phyloP scores from a whole-genome alignment of 1,140 invertebrate genomes.

The Protaetia brevitarsis region DNA sequence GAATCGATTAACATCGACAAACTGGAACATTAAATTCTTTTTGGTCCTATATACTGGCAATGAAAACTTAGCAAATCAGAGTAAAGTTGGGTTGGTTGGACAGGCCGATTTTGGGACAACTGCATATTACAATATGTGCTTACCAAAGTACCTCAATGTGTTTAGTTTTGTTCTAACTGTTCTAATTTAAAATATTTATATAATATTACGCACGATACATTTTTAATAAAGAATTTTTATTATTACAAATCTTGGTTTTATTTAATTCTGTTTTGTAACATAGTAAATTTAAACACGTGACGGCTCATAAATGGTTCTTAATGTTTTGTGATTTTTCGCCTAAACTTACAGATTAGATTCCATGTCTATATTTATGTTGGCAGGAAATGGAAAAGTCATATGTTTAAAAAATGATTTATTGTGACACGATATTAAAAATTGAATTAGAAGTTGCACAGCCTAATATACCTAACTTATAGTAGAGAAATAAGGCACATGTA shows the following conservation, averaged over 20 bases:
- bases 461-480: slow-evolving; percentile 28
- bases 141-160: slow-evolving; percentile 69
- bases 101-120: slow-evolving; percentile 85
- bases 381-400: neutral
- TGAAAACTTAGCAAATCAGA: slow-evolving; percentile 68
- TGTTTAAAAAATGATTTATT: neutral
- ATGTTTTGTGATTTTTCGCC: too few species aligned
- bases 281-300: neutral
- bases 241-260: neutral
- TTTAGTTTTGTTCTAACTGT: slow-evolving; percentile 44
- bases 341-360: too few species aligned
- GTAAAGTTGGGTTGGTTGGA: slow-evolving; percentile 94
- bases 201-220: slow-evolving; percentile 1
- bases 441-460: slow-evolving; percentile 30
- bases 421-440: slow-evolving; percentile 10
- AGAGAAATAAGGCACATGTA: slow-evolving; percentile 30
- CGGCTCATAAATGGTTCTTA: neutral
- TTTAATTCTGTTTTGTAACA: neutral
- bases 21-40: slow-evolving; percentile 81
- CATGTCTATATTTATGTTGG: neutral
- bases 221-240: slow-evolving; percentile 10
- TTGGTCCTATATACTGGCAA: slow-evolving; percentile 93
- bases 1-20: slow-evolving; percentile 80
- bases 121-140: slow-evolving; percentile 93
- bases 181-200: neutral